A percentile compares a stretch with the other conserved stretches of the same genome.
These are phyloP conservation scores for Sebastes trivittatus DNA, from an alignment of 2,797 vertebrate species.

Conservation along the genomic window DNA sequence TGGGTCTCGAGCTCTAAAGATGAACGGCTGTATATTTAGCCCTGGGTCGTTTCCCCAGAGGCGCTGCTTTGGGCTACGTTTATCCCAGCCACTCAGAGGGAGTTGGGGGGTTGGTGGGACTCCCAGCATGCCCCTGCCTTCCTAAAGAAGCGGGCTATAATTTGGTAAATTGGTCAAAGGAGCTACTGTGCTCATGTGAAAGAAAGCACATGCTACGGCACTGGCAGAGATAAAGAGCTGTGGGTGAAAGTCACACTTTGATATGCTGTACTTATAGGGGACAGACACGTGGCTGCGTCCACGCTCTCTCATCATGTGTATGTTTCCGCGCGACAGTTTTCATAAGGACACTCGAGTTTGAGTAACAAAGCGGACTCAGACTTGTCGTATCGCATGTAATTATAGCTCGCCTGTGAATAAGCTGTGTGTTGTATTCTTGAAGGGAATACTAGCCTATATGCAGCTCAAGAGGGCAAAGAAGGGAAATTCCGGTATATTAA, in stretches of 20 bases:
- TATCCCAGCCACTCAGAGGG: conserved; percentile 6
- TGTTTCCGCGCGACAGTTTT: conserved; percentile 3
- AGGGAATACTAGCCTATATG: not conserved
- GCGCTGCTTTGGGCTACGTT: conserved; percentile 26
- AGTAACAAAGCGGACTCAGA: not conserved
- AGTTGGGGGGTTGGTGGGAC: conserved; percentile 18
- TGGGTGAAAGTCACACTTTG: conserved; percentile 5
- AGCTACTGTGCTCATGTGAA: conserved; percentile 65
- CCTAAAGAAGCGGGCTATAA: conserved; percentile 44
- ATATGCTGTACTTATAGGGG: not conserved
- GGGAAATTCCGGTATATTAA: not conserved
- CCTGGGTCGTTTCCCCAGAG: conserved; percentile 57
- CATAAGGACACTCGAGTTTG: not conserved
- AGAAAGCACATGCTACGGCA: conserved; percentile 50
- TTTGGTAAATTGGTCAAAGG: conserved; percentile 60
- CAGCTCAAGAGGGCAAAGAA: not conserved
- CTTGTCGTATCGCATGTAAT: not conserved
- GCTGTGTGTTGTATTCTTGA: not conserved
- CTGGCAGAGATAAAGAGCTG: conserved; percentile 11
- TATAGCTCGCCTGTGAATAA: not conserved
- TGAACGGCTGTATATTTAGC: conserved; percentile 70
- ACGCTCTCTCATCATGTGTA: not conserved
- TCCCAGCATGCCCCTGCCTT: conserved; percentile 51
- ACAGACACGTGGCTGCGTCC: not conserved
- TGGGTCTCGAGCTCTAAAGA: conserved; percentile 51